A percentile compares a stretch with the other conserved stretches of the same genome.
These are phyloP conservation scores for Numenius arquata DNA, from an alignment of 2,113 vertebrate species.

Conservation along the genomic window DNA sequence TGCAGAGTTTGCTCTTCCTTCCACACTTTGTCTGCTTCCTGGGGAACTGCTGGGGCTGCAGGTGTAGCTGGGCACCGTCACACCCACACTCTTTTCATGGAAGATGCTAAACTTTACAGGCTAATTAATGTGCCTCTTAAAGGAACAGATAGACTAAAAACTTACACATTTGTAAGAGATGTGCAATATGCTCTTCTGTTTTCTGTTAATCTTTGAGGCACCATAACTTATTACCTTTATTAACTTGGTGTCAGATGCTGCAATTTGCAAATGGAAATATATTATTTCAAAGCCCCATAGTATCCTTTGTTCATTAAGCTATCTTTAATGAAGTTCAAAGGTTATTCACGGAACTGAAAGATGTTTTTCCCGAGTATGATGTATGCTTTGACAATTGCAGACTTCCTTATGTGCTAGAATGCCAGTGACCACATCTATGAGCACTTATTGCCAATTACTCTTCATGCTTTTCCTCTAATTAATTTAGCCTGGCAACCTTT, in stretches of 20 bases:
- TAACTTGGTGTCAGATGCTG: not conserved
- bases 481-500: not conserved
- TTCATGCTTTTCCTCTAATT: not conserved
- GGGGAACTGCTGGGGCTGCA: not conserved
- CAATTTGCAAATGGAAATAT: not conserved
- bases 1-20: not conserved
- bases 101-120: not conserved
- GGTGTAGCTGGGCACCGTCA: not conserved
- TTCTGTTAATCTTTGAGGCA: not conserved
- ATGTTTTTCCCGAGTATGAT: not conserved
- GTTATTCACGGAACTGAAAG: not conserved
- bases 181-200: not conserved
- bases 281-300: rapidly evolving
- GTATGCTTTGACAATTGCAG: not conserved
- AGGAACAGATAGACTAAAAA: not conserved
- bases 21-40: not conserved
- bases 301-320: not conserved
- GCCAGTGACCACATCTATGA: not conserved
- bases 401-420: not conserved
- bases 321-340: not conserved
- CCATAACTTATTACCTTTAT: not conserved
- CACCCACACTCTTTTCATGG: not conserved
- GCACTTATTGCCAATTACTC: not conserved
- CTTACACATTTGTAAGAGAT: not conserved
- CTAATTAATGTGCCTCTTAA: not conserved